These are phyloP conservation scores for Neodiprion virginianus DNA, from an alignment of 1,140 invertebrate genomes.

Conservation along the genomic window DNA sequence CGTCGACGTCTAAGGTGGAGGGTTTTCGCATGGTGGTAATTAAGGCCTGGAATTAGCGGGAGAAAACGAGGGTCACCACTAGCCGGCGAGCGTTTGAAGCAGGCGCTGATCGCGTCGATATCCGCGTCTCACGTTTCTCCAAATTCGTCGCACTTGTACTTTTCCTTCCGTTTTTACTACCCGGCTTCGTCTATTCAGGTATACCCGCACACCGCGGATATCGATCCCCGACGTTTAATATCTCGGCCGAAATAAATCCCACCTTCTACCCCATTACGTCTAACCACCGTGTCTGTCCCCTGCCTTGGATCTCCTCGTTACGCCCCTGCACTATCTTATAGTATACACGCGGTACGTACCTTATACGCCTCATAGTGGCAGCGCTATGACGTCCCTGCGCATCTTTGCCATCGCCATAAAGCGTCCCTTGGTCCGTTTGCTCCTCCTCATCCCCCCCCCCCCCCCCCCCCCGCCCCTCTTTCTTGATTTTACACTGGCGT, in stretches of 20 bases:
- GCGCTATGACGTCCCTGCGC: slow-evolving; percentile 32
- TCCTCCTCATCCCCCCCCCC: neutral
- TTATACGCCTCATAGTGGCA: slow-evolving; percentile 12
- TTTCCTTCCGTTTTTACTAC: neutral
- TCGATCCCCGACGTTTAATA: slow-evolving; percentile 46
- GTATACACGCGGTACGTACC: neutral
- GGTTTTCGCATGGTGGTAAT: slow-evolving; percentile 13
- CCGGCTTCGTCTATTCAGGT: no score
- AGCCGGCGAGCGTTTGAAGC: neutral
- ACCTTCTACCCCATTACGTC: slow-evolving; percentile 53
- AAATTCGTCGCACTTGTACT: no score
- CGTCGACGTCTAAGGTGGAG: neutral
- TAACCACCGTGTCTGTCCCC: slow-evolving; percentile 48
- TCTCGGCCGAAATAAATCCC: slow-evolving; percentile 53
- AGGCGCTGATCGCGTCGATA: neutral
- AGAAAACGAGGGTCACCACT: neutral
- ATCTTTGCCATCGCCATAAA: slow-evolving; percentile 34
- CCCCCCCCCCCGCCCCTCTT: slow-evolving; percentile 24
- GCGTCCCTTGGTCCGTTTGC: slow-evolving; percentile 36
- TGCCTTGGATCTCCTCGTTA: slow-evolving; percentile 45
- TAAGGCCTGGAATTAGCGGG: slow-evolving; percentile 13
- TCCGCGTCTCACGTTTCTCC: neutral
- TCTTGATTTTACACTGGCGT: slow-evolving; percentile 50
- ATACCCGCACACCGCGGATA: slow-evolving; percentile 11
- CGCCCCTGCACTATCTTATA: slow-evolving; percentile 14